Evolutionary conservation across 2,113 vertebrate genomes (phyloP), one percentile per base, ranked within the genome.

Genomic region (Siniperca chuatsi): DNA sequence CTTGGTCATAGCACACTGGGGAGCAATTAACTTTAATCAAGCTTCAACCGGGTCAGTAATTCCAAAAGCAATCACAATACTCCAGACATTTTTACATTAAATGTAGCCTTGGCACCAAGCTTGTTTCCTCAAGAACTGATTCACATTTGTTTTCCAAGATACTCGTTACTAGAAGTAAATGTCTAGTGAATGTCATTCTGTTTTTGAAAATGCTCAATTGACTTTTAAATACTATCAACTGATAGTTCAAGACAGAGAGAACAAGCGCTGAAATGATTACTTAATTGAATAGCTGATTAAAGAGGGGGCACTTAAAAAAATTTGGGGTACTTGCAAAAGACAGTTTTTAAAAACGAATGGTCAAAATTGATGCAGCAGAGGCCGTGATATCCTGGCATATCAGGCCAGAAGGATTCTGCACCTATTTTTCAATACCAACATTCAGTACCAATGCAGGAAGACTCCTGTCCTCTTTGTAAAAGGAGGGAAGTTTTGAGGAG

Each of bases 1-100:
- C 71, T 87, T 62, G 79, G 72, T 85, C 90, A 83, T 77, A 69
- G 89, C 57, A 70, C 87, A 1, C 79, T 46, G 68, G 90, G 89
- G 90, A 88, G 85, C 86, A 92, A 92, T 93, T 92, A 90, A 76
- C 77, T 90, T 90, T 87, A 91, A 91, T 88, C 87, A 90, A 78
- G 72, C 83, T 89, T 92, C 61, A 79, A 23, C 68, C 75, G 69
- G 90, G 88, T 94, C 90, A 88, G 83, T 84, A 77, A 89, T 86
- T 88, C 67, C 69, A 82, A 86, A 87, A 78, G 82, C 74, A 93
- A 91, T 92, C 90, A 86, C 82, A 85, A 79, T 77, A 66, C 79
- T 81, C 52, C 15, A 52, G 79, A 79, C 69, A 42, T 83, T 85
- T 83, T 87, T 77, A 80, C 84, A 57, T 86, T 75, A 79, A 62